These are phyloP conservation scores for Corythornis vintsioides DNA, from an alignment of 2,113 vertebrate species.

Conservation along the genomic window DNA sequence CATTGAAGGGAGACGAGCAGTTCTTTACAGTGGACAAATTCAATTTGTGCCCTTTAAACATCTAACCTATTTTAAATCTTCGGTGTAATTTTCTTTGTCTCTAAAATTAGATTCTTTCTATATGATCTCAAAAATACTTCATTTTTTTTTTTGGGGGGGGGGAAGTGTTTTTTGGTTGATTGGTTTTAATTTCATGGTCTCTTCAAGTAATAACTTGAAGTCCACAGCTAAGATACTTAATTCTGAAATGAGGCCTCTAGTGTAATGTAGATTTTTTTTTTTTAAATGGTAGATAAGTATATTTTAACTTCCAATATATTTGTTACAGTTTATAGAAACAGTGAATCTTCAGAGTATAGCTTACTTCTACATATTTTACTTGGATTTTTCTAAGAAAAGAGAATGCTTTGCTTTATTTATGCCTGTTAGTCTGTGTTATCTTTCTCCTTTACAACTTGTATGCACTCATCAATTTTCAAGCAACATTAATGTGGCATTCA, in stretches of 20 bases:
- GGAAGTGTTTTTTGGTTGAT: too few species aligned
- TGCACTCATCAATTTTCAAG: neutral
- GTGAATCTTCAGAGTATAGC: neutral
- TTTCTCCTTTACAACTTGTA: neutral
- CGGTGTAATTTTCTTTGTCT: too few species aligned
- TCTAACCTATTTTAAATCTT: too few species aligned
- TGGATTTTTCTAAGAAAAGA: too few species aligned
- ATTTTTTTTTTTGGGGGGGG: too few species aligned
- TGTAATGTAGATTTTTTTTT: neutral
- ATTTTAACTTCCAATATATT: neutral
- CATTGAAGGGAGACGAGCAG: too few species aligned
- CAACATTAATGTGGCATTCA: neutral
- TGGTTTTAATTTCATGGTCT: neutral
- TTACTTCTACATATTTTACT: neutral
- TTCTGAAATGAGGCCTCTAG: neutral
- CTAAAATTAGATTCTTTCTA: too few species aligned
- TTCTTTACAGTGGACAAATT: too few species aligned
- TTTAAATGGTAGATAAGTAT: neutral
- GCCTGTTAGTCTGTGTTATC: neutral
- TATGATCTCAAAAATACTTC: too few species aligned
- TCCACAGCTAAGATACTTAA: neutral
- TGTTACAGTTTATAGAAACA: neutral
- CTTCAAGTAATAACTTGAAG: neutral
- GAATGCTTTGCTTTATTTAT: neutral
- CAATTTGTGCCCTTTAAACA: too few species aligned